Percentiles rank a stretch among this genome's conserved stretches.
phyloP scores from a whole-genome alignment of 1,140 invertebrate species.

The Tenebrio molitor region DNA sequence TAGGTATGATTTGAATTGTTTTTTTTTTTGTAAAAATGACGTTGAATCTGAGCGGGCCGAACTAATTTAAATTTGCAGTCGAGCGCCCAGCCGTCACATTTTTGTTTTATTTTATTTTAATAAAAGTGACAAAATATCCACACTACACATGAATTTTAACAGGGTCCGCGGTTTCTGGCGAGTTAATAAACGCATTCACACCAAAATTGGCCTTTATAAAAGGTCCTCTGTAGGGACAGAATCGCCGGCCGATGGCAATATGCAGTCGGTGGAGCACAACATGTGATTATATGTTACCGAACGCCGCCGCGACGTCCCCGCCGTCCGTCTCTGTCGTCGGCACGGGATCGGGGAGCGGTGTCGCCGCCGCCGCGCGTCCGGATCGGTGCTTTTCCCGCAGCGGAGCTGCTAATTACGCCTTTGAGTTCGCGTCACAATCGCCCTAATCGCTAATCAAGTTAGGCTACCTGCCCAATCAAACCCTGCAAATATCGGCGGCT shows the following conservation, averaged over 20 bases:
- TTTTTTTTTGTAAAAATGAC: too few relatives aligned
- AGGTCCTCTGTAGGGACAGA: slow-evolving; percentile 44
- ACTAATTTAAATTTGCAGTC: too few relatives aligned
- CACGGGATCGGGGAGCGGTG: slow-evolving; percentile 1
- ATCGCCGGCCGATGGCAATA: slow-evolving; percentile 50
- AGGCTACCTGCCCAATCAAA: slow-evolving; percentile 64
- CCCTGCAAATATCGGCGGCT: slow-evolving; percentile 64
- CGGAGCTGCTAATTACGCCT: slow-evolving; percentile 62
- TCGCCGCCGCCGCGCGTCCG: not conserved
- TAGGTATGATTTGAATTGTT: too few relatives aligned
- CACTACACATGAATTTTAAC: slow-evolving; percentile 54
- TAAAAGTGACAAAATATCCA: slow-evolving; percentile 50
- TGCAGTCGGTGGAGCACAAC: slow-evolving; percentile 56
- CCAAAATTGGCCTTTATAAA: slow-evolving; percentile 41
- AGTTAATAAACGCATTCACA: slow-evolving; percentile 51
- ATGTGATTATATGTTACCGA: slow-evolving; percentile 57
- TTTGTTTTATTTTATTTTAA: slow-evolving; percentile 41
- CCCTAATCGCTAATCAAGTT: slow-evolving; percentile 66
- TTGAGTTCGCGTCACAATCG: slow-evolving; percentile 64
- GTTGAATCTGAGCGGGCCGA: too few relatives aligned
- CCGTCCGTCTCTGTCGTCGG: slow-evolving; percentile 22
- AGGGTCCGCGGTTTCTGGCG: slow-evolving; percentile 51
- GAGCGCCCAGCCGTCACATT: too few relatives aligned
- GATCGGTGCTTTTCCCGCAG: slow-evolving; percentile 22
- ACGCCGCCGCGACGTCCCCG: slow-evolving; percentile 33